These are phyloP conservation scores for Xylophagus ater DNA, from an alignment of 2,888 invertebrate genomes.

Conservation along the genomic window DNA sequence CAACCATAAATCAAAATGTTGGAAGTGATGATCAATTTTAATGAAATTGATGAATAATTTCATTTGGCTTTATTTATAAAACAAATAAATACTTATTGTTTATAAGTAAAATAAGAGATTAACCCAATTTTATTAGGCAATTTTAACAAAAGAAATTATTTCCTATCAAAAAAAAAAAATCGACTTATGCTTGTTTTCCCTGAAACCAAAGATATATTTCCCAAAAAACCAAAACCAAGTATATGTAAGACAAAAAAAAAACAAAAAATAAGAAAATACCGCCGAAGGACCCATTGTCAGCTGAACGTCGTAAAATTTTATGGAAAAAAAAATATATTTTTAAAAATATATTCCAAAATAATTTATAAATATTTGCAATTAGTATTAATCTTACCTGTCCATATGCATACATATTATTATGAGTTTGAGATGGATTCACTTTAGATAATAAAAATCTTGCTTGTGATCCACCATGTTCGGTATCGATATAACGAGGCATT, in stretches of 20 bases:
- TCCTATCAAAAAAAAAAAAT: too few species aligned
- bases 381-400: slow-evolving; percentile 48
- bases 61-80: too few species aligned
- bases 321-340: slow-evolving; percentile 7
- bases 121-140: too few species aligned
- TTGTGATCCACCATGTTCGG: slow-evolving; percentile 98
- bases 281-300: slow-evolving; percentile 35
- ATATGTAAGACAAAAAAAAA: slow-evolving; percentile 16
- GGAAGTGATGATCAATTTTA: too few species aligned
- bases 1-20: too few species aligned
- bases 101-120: too few species aligned
- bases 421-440: slow-evolving; percentile 99
- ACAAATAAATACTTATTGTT: too few species aligned
- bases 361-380: background rate
- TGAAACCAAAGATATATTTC: too few species aligned
- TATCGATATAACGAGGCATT: slow-evolving; percentile 97
- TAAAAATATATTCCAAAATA: slow-evolving; percentile 1
- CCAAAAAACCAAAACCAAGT: too few species aligned
- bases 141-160: too few species aligned
- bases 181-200: too few species aligned
- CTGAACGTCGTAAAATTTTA: slow-evolving; percentile 22
- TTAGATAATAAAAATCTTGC: slow-evolving; percentile 96
- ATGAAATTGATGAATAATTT: too few species aligned
- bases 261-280: slow-evolving; percentile 31
- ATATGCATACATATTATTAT: slow-evolving; percentile 97